Percentiles rank a stretch among this genome's conserved stretches.
Evolutionary conservation across 2,888 invertebrate genomes (phyloP).

Genomic region (Creontiades dilutus): DNA sequence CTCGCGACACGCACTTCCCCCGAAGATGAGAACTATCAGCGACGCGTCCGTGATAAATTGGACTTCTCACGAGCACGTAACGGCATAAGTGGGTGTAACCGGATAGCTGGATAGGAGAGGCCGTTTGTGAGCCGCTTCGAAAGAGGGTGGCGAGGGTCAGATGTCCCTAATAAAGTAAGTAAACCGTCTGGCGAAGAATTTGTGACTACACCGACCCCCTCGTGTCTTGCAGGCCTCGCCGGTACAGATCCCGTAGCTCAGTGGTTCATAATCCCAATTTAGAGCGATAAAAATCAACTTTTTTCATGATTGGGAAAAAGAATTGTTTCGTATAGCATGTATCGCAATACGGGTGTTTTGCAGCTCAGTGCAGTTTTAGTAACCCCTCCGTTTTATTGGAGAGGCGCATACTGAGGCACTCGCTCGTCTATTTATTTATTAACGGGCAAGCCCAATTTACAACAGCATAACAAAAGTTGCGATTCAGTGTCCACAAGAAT

Average conservation of each 20-base stretch:
- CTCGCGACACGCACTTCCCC: not conserved
- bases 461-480: no score
- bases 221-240: not conserved
- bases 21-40: not conserved
- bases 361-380: no score
- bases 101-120: not conserved
- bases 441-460: no score
- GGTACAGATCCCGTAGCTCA: not conserved
- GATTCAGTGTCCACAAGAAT: no score
- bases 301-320: no score
- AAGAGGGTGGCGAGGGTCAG: constrained; percentile 3
- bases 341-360: no score
- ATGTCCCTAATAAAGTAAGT: constrained; percentile 11
- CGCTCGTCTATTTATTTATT: no score
- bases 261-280: no score
- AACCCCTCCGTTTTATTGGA: no score
- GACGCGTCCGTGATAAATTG: not conserved
- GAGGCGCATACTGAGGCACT: no score
- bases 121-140: not conserved
- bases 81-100: constrained; percentile 12
- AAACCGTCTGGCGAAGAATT: not conserved
- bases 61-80: not conserved
- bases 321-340: no score
- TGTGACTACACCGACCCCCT: not conserved
- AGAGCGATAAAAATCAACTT: no score